Evolutionary conservation across 2,797 vertebrate genomes (phyloP).

Genomic region (Enteromius unitaeniatus): DNA sequence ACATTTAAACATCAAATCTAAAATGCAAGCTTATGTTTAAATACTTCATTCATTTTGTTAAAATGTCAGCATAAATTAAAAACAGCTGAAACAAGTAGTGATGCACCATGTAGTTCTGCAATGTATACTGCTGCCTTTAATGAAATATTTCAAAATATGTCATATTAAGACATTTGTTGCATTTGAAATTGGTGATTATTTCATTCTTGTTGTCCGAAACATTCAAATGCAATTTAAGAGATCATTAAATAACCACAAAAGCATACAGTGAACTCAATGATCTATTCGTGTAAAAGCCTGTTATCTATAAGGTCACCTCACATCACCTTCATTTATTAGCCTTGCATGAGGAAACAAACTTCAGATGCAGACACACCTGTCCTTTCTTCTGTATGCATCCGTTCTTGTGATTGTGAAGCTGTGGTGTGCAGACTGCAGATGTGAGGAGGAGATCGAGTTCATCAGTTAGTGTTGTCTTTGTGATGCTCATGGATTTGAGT

Average conservation of each 20-base stretch:
- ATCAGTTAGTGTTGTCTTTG: neutral
- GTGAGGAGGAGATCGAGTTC: neutral
- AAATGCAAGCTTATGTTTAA: neutral
- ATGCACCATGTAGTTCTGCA: neutral
- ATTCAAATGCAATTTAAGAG: neutral
- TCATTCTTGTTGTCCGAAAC: neutral
- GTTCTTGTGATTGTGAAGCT: neutral
- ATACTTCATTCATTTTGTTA: neutral
- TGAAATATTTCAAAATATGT: neutral
- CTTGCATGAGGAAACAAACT: neutral
- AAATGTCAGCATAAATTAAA: too few relatives aligned
- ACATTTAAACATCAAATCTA: neutral
- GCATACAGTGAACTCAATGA: neutral
- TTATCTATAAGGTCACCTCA: neutral
- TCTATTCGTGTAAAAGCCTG: neutral
- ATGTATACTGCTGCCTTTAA: neutral
- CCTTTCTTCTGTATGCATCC: neutral
- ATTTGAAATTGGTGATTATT: neutral
- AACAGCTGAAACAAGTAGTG: neutral
- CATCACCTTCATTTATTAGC: neutral
- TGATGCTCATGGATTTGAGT: neutral
- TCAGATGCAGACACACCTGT: slow-evolving; percentile 10
- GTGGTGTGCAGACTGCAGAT: neutral
- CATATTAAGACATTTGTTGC: neutral
- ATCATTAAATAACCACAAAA: neutral